A percentile compares a stretch with the other conserved stretches of the same genome.
phyloP scores from a whole-genome alignment of 1,140 invertebrate genomes.

The Caerostris extrusa region DNA sequence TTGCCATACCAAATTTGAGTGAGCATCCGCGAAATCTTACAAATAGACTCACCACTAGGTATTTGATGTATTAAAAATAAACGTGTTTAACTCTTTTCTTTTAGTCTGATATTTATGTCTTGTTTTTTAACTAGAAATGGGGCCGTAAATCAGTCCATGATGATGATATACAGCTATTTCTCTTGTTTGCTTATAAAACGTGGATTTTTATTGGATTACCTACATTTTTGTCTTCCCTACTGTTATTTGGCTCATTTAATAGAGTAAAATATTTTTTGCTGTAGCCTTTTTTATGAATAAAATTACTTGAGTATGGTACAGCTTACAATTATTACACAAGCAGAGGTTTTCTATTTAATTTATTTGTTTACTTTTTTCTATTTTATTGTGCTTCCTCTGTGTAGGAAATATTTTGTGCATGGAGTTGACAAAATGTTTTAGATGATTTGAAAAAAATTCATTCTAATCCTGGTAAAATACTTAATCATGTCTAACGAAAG shows the following conservation, averaged over 20 bases:
- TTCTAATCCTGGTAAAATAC: too few species aligned
- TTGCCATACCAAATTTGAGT: constrained; percentile 51
- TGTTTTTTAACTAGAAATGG: not conserved
- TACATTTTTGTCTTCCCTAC: not conserved
- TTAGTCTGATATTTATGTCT: not conserved
- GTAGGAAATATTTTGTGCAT: too few species aligned
- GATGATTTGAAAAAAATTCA: too few species aligned
- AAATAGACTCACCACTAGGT: constrained; percentile 2
- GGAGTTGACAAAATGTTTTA: too few species aligned
- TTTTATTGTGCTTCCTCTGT: too few species aligned
- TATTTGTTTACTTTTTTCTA: too few species aligned
- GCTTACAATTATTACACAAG: too few species aligned
- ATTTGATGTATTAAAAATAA: constrained; percentile 50
- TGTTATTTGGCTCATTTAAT: not conserved
- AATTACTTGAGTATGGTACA: too few species aligned
- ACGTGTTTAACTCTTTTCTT: not conserved
- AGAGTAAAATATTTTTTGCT: not conserved
- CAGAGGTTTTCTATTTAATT: too few species aligned
- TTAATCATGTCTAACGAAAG: too few species aligned
- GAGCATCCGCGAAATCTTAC: constrained; percentile 28
- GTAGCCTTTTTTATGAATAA: not conserved
- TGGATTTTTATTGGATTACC: too few species aligned
- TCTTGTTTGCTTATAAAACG: too few species aligned
- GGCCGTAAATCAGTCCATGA: not conserved
- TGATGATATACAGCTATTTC: not conserved